These are phyloP conservation scores for Rhabdophis nuchalis DNA, from an alignment of 2,797 vertebrate species.

Conservation along the genomic window DNA sequence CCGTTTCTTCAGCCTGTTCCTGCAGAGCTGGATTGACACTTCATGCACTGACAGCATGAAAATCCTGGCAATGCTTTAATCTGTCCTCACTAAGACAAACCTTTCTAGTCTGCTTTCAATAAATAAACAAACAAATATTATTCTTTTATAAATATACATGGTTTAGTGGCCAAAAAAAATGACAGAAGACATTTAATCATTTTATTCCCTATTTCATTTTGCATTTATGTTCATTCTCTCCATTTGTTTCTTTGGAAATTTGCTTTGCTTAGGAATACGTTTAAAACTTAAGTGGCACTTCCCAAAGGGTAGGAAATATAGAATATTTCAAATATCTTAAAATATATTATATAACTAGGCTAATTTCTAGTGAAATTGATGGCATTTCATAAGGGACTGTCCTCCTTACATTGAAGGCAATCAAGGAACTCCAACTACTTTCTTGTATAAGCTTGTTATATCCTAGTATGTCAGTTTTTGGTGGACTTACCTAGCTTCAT, in stretches of 20 bases:
- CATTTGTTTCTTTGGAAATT: not conserved
- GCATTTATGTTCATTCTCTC: not conserved
- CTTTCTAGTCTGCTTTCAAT: not conserved
- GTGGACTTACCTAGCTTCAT: not conserved
- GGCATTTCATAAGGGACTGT: not conserved
- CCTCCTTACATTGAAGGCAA: too few species aligned
- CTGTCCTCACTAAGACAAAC: not conserved
- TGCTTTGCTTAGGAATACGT: not conserved
- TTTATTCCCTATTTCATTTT: not conserved
- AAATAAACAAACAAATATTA: not conserved
- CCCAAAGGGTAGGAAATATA: not conserved
- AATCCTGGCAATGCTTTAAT: not conserved
- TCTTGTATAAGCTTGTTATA: not conserved
- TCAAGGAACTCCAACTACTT: not conserved
- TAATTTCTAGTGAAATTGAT: not conserved
- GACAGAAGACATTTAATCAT: not conserved
- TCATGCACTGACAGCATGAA: not conserved
- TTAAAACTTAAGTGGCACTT: not conserved
- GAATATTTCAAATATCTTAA: not conserved
- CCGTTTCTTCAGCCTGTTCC: not conserved
- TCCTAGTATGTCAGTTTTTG: not conserved
- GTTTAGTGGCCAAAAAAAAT: not conserved
- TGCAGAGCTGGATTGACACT: not conserved
- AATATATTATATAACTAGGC: not conserved
- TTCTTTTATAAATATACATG: not conserved